These are phyloP conservation scores for Paedocypris micromegethes DNA, from an alignment of 2,797 vertebrate species.

Conservation along the genomic window DNA sequence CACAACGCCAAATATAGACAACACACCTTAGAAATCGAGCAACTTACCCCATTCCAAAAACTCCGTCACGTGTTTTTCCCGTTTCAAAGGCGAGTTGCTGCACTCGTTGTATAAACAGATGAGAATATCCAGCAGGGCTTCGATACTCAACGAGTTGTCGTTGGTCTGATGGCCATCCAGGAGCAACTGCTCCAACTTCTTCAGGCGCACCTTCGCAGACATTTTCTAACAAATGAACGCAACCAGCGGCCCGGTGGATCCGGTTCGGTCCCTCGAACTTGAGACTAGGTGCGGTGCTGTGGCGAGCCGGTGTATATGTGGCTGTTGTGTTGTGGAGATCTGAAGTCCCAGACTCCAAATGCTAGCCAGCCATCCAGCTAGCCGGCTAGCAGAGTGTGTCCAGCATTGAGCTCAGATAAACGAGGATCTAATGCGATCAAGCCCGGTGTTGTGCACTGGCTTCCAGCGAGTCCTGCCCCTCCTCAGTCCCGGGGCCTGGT, in stretches of 20 bases:
- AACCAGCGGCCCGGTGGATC: conserved; percentile 28
- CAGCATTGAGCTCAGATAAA: conserved; percentile 54
- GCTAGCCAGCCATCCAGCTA: conserved; percentile 58
- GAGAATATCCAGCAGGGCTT: conserved; percentile 90
- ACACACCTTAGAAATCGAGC: background rate
- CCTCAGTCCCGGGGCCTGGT: conserved; percentile 49
- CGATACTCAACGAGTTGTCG: conserved; percentile 79
- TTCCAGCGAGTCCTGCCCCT: conserved; percentile 29
- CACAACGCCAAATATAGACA: background rate
- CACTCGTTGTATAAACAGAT: conserved; percentile 84
- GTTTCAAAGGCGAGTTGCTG: conserved; percentile 77
- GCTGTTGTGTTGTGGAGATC: conserved; percentile 41
- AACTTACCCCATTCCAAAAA: conserved; percentile 93
- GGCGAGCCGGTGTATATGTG: conserved; percentile 34
- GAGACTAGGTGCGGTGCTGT: conserved; percentile 10
- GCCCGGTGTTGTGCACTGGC: conserved; percentile 23
- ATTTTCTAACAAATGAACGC: conserved; percentile 62
- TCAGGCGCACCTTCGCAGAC: conserved; percentile 90
- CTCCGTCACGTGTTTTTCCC: conserved; percentile 90
- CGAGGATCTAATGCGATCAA: conserved; percentile 11
- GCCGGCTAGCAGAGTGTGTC: conserved; percentile 57
- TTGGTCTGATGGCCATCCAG: conserved; percentile 77
- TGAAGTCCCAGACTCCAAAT: conserved; percentile 50
- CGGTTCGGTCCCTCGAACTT: too few relatives aligned
- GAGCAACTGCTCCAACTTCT: conserved; percentile 90